Evolutionary conservation across 2,888 invertebrate genomes (phyloP).

Genomic region (Diaphora mendica): DNA sequence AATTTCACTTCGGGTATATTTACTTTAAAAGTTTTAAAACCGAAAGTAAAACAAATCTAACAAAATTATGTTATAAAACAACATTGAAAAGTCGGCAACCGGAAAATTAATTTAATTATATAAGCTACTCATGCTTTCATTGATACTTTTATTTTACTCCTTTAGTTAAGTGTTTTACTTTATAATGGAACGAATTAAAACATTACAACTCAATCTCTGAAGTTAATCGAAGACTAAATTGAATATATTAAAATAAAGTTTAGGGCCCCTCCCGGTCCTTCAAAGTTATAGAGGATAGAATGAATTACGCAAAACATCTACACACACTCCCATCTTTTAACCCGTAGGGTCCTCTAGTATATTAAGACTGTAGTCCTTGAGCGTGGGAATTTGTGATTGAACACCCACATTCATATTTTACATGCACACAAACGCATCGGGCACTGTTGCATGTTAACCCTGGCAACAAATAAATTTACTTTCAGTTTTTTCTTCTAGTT

Average conservation of each 20-base stretch:
- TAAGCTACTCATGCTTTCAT: neutral
- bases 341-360: too few relatives aligned
- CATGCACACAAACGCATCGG: too few relatives aligned
- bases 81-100: neutral
- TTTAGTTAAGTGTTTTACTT: neutral
- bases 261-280: neutral
- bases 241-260: neutral
- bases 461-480: too few relatives aligned
- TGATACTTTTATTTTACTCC: neutral
- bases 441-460: too few relatives aligned
- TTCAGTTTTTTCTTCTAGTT: too few relatives aligned
- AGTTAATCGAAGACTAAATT: neutral
- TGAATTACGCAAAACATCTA: too few relatives aligned
- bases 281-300: neutral
- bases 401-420: too few relatives aligned
- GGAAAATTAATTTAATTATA: neutral
- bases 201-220: neutral
- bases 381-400: too few relatives aligned
- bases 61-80: neutral
- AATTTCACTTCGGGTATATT: neutral
- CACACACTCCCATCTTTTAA: too few relatives aligned
- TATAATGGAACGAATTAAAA: too few relatives aligned
- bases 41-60: neutral
- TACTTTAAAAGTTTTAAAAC: neutral
- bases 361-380: too few relatives aligned